phyloP scores from a whole-genome alignment of 2,888 invertebrate species.

The Pseudococcus jackbeardsleyi region DNA sequence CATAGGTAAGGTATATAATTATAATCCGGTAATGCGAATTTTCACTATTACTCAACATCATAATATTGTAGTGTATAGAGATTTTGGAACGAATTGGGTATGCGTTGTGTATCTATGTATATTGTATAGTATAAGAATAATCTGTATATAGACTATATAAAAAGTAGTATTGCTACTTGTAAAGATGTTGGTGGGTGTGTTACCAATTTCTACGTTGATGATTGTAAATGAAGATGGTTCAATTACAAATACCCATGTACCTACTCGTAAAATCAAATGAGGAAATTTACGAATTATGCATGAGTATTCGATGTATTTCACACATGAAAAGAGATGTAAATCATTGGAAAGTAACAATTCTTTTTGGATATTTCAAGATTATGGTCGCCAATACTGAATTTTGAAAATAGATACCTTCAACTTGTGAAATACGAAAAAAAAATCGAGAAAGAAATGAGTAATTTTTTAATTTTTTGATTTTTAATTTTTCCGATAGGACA shows the following conservation, averaged over 20 bases:
- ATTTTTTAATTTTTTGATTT: too few relatives aligned
- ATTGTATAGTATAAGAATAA: too few relatives aligned
- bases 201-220: background rate
- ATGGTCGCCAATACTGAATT: too few relatives aligned
- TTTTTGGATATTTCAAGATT: too few relatives aligned
- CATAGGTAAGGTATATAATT: background rate
- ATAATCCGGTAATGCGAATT: background rate
- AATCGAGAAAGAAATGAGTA: too few relatives aligned
- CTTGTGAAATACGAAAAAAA: too few relatives aligned
- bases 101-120: background rate
- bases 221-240: background rate
- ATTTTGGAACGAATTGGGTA: slow-evolving; percentile 3
- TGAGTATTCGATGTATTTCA: background rate
- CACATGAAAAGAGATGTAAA: background rate
- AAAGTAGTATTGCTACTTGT: background rate
- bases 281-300: background rate
- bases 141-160: background rate
- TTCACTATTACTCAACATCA: background rate
- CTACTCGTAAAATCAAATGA: background rate
- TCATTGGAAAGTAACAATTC: background rate
- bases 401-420: too few relatives aligned
- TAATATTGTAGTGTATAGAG: background rate
- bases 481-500: too few relatives aligned
- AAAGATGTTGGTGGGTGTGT: background rate
- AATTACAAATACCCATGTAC: too few relatives aligned